Percentiles rank a stretch among this genome's conserved stretches.
Conservation (phyloP, 2,888 invertebrate species). For the Campopleginae sp. region DNA sequence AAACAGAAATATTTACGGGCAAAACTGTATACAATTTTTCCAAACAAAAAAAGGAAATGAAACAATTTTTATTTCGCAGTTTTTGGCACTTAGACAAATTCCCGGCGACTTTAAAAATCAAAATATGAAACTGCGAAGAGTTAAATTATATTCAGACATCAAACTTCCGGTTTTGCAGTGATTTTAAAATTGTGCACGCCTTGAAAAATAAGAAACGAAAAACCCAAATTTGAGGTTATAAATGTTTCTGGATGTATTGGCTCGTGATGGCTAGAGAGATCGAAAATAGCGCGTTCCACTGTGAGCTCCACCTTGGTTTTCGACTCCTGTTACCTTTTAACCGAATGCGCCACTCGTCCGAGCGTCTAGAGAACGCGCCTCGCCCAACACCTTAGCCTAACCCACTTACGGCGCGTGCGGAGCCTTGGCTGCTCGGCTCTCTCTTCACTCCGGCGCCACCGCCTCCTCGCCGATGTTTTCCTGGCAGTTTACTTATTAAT, state of each 20-base stretch:
- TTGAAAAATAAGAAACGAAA: not conserved
- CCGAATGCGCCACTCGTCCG: slow-evolving; percentile 81
- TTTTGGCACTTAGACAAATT: not conserved
- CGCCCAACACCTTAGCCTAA: slow-evolving; percentile 76
- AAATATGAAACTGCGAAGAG: no score
- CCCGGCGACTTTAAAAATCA: not conserved
- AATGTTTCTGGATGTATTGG: not conserved
- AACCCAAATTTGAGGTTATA: not conserved
- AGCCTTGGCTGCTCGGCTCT: slow-evolving; percentile 1
- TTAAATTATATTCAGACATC: not conserved
- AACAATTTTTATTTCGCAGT: no score
- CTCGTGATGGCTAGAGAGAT: not conserved
- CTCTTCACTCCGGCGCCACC: slow-evolving; percentile 69
- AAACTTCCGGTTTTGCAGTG: not conserved
- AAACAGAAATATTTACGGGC: no score
- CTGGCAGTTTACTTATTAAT: slow-evolving; percentile 83
- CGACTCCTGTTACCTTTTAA: slow-evolving; percentile 80
- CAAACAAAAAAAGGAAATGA: not conserved
- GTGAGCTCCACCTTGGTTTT: slow-evolving; percentile 65
- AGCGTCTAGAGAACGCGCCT: slow-evolving; percentile 69
- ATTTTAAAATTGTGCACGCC: not conserved
- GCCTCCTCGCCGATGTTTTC: slow-evolving; percentile 76
- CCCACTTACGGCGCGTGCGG: slow-evolving; percentile 74
- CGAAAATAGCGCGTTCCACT: not conserved
- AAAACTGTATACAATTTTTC: no score